Evolutionary conservation across 1,140 invertebrate species (phyloP), one percentile per base, ranked within the genome.

Genomic region (Zaprionus davidi): DNA sequence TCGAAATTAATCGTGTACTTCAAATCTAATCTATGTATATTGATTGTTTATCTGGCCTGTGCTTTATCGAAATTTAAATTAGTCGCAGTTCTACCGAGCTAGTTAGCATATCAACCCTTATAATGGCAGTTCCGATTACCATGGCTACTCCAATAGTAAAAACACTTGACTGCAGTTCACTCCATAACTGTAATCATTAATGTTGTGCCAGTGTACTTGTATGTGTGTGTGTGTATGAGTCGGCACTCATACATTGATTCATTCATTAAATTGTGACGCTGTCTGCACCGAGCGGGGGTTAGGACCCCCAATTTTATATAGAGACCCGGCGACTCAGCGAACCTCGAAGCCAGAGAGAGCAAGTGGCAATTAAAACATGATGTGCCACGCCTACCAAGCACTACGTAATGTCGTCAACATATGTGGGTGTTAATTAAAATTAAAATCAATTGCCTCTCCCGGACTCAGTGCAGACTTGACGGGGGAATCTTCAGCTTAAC

Each of bases 221-320:
- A 26, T 24, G 24, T 22, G 28, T n/a, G 56, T 58, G 44, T 13
- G 59, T 49, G 13, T 41, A 5, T 44, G 41, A 62, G 24, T 64
- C 41, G 20, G 17, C 20, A 51, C 11, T 46, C 20, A 51, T 63
- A 75, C 51, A 79, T 79, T 77, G 78, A 73, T 88, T 81, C 81
- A 78, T 83, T 81, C 81, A 87, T 88, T 88, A 87, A 79, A 81
- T 90, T 88, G 81, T 87, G 85, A 79, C 78, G 78, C 67, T 84
- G 65, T 53, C 53, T 86, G 82, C 69, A 59, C 12, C 44, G 36
- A 28, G 60, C n/a, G 38, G 63, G 49, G 62, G 74, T 65, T 66
- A 56, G 22, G 74, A 72, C 49, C 81, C 71, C 34, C 68, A 65
- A 58, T 51, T 71, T 46, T 65, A 26, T 63, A 38, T 31, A 56